phyloP scores from a whole-genome alignment of 2,888 invertebrate species.

The Vannuccia rotundouncinata region DNA sequence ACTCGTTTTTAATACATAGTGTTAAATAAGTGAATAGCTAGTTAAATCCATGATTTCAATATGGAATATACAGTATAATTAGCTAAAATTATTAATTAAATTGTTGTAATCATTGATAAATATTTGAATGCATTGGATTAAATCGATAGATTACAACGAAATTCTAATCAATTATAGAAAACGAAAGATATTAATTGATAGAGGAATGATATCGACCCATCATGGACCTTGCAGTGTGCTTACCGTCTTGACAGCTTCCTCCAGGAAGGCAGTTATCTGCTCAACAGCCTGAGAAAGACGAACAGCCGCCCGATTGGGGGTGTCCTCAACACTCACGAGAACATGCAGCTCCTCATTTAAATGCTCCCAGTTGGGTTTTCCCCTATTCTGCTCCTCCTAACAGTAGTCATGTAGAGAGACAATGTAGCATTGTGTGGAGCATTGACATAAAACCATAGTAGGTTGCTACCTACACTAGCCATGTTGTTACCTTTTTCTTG shows the following conservation, averaged over 20 bases:
- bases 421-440: not conserved
- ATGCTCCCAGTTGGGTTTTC: conserved; percentile 99
- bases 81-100: no score
- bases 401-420: conserved; percentile 39
- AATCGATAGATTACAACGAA: no score
- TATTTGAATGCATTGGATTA: no score
- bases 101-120: no score
- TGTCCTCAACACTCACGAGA: conserved; percentile 93
- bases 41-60: no score
- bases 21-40: no score
- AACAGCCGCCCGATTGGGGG: conserved; percentile 86
- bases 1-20: no score
- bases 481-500: conserved; percentile 92
- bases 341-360: conserved; percentile 96
- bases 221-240: conserved; percentile 29
- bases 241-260: not conserved
- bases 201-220: no score
- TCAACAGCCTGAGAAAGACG: conserved; percentile 66
- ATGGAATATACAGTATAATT: no score
- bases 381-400: conserved; percentile 96
- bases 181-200: no score
- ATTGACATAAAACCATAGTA: not conserved
- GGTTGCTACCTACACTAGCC: not conserved
- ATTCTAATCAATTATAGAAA: no score
- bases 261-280: conserved; percentile 50